A percentile compares a stretch with the other conserved stretches of the same genome.
phyloP scores from a whole-genome alignment of 2,888 invertebrate species.

The Druceiella hillmani region DNA sequence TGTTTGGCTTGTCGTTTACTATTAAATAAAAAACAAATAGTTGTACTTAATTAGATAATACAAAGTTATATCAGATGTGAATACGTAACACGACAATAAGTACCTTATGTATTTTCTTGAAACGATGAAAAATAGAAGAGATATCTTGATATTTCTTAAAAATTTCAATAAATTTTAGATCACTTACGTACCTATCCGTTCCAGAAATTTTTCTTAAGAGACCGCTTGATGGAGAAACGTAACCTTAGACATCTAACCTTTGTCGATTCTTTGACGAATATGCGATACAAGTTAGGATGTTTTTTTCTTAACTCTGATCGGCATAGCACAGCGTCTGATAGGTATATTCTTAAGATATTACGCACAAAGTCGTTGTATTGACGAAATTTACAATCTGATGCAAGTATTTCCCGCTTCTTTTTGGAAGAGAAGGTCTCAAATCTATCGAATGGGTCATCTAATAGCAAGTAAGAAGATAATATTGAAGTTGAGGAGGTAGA shows the following conservation, averaged over 20 bases:
- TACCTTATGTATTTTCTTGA: no score
- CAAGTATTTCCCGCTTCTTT: background rate
- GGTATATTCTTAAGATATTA: background rate
- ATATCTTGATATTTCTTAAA: no score
- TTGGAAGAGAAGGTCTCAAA: background rate
- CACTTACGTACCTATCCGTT: no score
- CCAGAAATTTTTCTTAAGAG: no score
- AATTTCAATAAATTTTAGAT: no score
- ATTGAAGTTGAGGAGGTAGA: conserved; percentile 3
- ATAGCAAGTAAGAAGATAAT: conserved; percentile 5
- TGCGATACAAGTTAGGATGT: background rate
- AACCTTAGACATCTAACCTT: conserved; percentile 1
- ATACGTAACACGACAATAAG: no score
- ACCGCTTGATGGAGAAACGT: no score
- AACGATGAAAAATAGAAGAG: no score
- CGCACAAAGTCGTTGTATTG: background rate
- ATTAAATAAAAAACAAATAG: no score
- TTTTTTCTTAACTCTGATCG: background rate
- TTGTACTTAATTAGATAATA: no score
- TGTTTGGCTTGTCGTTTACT: no score
- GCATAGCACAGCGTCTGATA: background rate
- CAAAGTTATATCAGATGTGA: no score
- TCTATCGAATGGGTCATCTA: background rate
- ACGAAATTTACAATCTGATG: background rate
- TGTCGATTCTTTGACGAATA: conserved; percentile 1